Percentiles rank a stretch among this genome's conserved stretches.
Evolutionary conservation across 2,888 invertebrate species (phyloP).

Genomic region (Agrochola lychnidis): DNA sequence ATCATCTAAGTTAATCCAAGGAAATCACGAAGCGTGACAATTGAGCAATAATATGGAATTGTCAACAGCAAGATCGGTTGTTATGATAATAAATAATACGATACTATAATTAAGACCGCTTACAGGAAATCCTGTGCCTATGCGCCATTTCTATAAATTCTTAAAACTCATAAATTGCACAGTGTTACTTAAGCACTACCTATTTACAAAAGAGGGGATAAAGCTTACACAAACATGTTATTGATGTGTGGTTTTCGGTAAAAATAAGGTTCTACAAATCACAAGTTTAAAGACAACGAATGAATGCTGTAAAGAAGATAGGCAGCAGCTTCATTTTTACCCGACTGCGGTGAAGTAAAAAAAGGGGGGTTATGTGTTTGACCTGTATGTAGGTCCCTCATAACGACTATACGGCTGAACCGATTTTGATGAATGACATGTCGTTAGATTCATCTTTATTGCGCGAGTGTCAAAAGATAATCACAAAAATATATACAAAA

Average conservation of each 20-base stretch:
- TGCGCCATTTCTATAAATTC: not conserved
- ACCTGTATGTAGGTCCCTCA: too few relatives aligned
- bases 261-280: not conserved
- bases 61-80: conserved; percentile 14
- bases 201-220: not conserved
- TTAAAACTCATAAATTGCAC: not conserved
- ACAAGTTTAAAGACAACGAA: not conserved
- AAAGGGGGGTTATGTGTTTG: too few relatives aligned
- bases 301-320: not conserved
- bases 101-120: not conserved
- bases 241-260: too few relatives aligned
- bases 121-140: not conserved
- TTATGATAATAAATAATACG: not conserved
- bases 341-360: not conserved
- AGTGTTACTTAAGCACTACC: not conserved
- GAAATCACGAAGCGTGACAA: conserved; percentile 24
- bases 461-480: too few relatives aligned
- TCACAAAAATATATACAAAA: too few relatives aligned
- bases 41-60: conserved; percentile 29
- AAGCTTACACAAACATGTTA: not conserved
- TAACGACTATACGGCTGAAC: too few relatives aligned
- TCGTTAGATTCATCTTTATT: too few relatives aligned
- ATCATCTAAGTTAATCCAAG: conserved; percentile 19
- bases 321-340: not conserved
- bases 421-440: too few relatives aligned